Evolutionary conservation across 2,797 vertebrate species (phyloP).

Genomic region (Macrochelys suwanniensis): DNA sequence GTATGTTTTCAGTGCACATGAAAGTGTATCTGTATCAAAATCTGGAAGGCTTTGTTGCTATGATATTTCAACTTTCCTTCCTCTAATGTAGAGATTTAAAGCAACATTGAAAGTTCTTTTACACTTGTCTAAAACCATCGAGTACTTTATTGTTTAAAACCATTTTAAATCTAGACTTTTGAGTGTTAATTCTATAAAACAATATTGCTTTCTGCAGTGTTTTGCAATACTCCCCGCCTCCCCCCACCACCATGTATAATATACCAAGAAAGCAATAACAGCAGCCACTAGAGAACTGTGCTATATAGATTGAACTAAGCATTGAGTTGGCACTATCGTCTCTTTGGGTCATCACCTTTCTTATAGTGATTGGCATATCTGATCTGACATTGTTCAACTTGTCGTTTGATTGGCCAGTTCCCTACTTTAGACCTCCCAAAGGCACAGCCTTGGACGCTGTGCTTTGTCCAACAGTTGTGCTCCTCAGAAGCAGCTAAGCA

Average conservation of each 20-base stretch:
- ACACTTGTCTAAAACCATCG: not conserved
- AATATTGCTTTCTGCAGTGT: not conserved
- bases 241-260: not conserved
- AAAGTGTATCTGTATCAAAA: not conserved
- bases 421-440: slow-evolving; percentile 47
- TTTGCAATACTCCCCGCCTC: not conserved
- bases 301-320: not conserved
- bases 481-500: slow-evolving; percentile 26
- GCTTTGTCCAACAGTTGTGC: slow-evolving; percentile 39
- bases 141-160: not conserved
- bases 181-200: not conserved
- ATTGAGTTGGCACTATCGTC: not conserved
- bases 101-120: not conserved
- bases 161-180: not conserved
- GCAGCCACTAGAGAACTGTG: not conserved
- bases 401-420: not conserved
- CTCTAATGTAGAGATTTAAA: not conserved
- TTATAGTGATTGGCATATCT: slow-evolving; percentile 51
- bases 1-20: not conserved
- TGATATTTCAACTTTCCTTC: not conserved
- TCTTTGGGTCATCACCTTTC: slow-evolving; percentile 42
- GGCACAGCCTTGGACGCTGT: slow-evolving; percentile 33
- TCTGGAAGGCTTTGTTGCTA: not conserved
- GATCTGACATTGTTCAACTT: slow-evolving; percentile 52
- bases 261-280: not conserved